Percentiles rank a stretch among this genome's conserved stretches.
These are phyloP conservation scores for Rafetus swinhoei DNA, from an alignment of 2,113 vertebrate genomes.

Conservation along the genomic window DNA sequence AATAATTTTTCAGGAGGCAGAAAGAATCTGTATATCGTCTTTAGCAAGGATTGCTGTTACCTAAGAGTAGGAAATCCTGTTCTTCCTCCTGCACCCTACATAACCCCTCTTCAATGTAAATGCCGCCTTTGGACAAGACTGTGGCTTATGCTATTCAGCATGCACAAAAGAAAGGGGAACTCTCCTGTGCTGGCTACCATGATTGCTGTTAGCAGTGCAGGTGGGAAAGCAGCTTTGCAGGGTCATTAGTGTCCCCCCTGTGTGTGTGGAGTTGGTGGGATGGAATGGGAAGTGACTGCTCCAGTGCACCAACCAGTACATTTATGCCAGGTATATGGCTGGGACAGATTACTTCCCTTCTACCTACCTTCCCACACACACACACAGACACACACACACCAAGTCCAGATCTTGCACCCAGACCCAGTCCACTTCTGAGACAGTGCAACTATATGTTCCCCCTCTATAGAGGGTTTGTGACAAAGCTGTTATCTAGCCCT, in stretches of 20 bases:
- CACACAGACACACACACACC: background rate
- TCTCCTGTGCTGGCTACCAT: background rate
- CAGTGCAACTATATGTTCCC: background rate
- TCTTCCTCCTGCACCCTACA: background rate
- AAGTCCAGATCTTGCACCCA: background rate
- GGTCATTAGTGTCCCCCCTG: background rate
- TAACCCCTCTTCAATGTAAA: background rate
- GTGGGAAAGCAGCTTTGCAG: background rate
- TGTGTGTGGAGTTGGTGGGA: background rate
- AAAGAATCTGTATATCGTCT: background rate
- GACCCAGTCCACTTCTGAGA: background rate
- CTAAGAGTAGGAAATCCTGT: background rate
- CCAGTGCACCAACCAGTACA: background rate
- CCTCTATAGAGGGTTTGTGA: background rate
- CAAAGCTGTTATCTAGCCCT: background rate
- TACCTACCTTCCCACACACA: no score
- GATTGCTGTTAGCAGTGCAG: background rate
- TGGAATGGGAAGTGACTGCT: background rate
- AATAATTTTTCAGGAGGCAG: background rate
- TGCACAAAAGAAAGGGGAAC: background rate
- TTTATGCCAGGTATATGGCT: background rate
- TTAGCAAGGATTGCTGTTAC: slow-evolving; percentile 1
- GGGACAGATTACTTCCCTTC: background rate
- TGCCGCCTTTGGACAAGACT: background rate
- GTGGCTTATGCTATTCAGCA: background rate